phyloP scores from a whole-genome alignment of 2,113 vertebrate genomes.

The Odobenus rosmarus region DNA sequence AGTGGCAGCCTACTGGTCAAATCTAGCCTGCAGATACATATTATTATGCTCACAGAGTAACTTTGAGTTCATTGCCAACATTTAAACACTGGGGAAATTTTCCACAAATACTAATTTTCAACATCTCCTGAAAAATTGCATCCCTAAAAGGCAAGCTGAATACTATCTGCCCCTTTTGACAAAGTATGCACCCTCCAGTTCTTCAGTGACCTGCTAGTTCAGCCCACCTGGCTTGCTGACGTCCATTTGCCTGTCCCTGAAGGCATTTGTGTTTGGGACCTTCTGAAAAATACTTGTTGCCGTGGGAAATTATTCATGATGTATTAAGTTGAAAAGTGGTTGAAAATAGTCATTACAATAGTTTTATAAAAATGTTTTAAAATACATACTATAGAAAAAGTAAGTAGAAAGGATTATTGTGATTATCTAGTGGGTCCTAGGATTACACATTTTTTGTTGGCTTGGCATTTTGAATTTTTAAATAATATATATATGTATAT shows the following conservation, averaged over 20 bases:
- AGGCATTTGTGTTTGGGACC: neutral
- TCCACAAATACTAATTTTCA: neutral
- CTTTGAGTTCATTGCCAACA: neutral
- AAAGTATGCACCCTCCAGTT: neutral
- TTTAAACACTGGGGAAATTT: neutral
- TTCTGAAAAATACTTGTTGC: conserved; percentile 23
- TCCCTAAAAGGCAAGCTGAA: neutral
- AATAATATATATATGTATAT: neutral
- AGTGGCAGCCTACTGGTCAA: neutral
- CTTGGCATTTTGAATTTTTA: conserved; percentile 10
- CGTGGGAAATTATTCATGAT: conserved; percentile 11
- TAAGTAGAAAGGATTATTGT: neutral
- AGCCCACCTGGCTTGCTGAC: neutral
- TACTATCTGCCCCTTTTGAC: neutral
- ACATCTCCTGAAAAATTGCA: neutral
- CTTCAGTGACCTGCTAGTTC: neutral
- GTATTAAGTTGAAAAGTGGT: neutral
- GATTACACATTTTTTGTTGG: conserved; percentile 25
- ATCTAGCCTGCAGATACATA: neutral
- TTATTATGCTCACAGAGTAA: neutral
- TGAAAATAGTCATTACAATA: conserved; percentile 19
- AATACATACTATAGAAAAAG: conserved; percentile 3
- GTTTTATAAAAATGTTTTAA: conserved; percentile 45
- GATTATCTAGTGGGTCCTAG: neutral
- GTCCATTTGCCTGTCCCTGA: neutral